Evolutionary conservation across 2,113 vertebrate genomes (phyloP).

Genomic region (Anoura caudifer): DNA sequence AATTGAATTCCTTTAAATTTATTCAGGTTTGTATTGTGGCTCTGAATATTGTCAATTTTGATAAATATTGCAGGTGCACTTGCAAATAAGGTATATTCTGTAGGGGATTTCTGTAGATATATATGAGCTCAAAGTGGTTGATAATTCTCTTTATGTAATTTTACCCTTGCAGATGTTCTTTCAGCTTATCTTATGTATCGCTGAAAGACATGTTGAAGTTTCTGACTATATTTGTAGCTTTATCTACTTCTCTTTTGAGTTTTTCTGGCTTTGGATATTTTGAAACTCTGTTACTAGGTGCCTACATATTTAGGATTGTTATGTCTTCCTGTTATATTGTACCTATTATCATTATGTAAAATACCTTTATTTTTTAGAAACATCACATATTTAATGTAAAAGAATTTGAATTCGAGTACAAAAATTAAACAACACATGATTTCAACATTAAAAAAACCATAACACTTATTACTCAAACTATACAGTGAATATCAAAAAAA

Average conservation of each 20-base stretch:
- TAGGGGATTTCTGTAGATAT: neutral
- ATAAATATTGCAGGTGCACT: neutral
- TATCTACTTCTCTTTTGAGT: neutral
- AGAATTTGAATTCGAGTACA: slow-evolving; percentile 78
- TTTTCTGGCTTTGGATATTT: neutral
- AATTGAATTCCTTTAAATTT: neutral
- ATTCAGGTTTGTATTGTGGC: neutral
- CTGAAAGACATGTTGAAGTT: neutral
- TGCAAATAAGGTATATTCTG: neutral
- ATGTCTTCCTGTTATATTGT: neutral
- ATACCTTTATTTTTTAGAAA: slow-evolving; percentile 46
- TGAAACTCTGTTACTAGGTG: neutral
- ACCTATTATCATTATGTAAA: neutral
- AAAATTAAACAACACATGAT: slow-evolving; percentile 86
- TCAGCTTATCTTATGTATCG: neutral
- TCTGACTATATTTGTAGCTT: neutral
- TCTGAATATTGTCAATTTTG: neutral
- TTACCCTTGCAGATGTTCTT: neutral
- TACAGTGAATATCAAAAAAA: slow-evolving; percentile 73
- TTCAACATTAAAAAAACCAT: slow-evolving; percentile 81
- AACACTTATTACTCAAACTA: slow-evolving; percentile 76
- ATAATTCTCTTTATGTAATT: neutral
- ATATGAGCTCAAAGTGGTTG: neutral
- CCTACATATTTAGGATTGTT: neutral
- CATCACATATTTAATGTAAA: slow-evolving; percentile 81